Evolutionary conservation across 2,797 vertebrate species (phyloP).

Genomic region (Nasua narica): DNA sequence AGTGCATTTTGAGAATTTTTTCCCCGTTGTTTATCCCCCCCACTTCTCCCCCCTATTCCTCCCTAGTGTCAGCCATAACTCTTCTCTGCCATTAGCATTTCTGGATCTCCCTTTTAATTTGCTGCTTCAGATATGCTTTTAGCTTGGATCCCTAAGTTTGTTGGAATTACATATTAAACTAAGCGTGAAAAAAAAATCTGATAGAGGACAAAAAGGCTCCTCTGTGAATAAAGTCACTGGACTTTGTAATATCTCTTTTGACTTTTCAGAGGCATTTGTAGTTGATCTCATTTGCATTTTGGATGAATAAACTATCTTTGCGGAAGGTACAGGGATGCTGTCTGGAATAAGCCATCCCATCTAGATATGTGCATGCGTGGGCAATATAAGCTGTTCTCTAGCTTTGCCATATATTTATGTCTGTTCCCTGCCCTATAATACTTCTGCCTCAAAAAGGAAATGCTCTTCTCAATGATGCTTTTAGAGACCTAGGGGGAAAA

Average conservation of each 20-base stretch:
- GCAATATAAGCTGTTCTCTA: neutral
- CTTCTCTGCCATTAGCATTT: neutral
- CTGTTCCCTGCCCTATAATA: neutral
- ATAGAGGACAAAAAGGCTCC: neutral
- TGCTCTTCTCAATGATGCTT: neutral
- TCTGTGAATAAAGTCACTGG: neutral
- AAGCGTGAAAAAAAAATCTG: neutral
- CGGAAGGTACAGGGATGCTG: neutral
- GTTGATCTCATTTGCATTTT: neutral
- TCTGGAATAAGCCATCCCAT: neutral
- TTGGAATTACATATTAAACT: neutral
- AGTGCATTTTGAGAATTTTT: conserved; percentile 29
- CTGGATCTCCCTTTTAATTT: conserved; percentile 20
- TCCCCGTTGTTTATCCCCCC: neutral
- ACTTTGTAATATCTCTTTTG: neutral
- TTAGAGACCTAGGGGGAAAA: neutral
- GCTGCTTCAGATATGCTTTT: neutral
- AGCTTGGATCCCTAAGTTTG: neutral
- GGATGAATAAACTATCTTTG: neutral
- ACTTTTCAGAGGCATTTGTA: neutral
- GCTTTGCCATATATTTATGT: neutral
- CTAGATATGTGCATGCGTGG: rapidly evolving
- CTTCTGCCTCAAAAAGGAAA: neutral
- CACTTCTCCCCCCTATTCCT: neutral
- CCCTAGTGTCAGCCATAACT: neutral